These are phyloP conservation scores for Seira sanloemensis DNA, from an alignment of 2,888 invertebrate genomes.

Conservation along the genomic window DNA sequence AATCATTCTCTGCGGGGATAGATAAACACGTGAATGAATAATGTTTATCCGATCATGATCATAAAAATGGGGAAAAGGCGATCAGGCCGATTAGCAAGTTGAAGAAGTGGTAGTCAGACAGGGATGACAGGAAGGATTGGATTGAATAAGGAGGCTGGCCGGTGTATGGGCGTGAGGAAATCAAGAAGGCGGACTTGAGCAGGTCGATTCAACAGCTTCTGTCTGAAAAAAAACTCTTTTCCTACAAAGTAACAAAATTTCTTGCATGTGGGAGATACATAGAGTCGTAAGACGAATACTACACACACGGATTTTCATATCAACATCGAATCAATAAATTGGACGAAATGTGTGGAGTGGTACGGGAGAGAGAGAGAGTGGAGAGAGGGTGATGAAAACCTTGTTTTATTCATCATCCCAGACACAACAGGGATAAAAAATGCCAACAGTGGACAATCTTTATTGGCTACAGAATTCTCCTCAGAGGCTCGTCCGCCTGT, in stretches of 20 bases:
- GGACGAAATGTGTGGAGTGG: slow-evolving; percentile 20
- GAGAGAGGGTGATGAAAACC: slow-evolving; percentile 20
- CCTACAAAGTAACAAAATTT: background rate
- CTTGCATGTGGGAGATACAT: background rate
- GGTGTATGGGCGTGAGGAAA: slow-evolving; percentile 63
- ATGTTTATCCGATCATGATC: slow-evolving; percentile 65
- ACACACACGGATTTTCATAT: too few species aligned
- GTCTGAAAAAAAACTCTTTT: slow-evolving; percentile 26
- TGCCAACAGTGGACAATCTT: slow-evolving; percentile 55
- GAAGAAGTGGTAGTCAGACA: slow-evolving; percentile 54
- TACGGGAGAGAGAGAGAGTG: too few species aligned
- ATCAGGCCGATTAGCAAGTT: slow-evolving; percentile 60
- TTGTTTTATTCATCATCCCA: background rate
- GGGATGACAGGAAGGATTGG: slow-evolving; percentile 63
- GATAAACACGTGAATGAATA: slow-evolving; percentile 57
- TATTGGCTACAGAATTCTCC: slow-evolving; percentile 41
- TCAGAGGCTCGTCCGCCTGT: slow-evolving; percentile 56
- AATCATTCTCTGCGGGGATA: too few species aligned
- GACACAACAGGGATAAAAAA: background rate
- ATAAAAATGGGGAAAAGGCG: too few species aligned
- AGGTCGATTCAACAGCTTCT: slow-evolving; percentile 65
- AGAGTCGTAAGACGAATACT: background rate
- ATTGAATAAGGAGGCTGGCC: slow-evolving; percentile 57
- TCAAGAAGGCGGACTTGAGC: slow-evolving; percentile 68
- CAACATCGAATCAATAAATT: slow-evolving; percentile 71